A percentile compares a stretch with the other conserved stretches of the same genome.
phyloP scores from a whole-genome alignment of 2,888 invertebrate genomes.

The Onchidella celtica region DNA sequence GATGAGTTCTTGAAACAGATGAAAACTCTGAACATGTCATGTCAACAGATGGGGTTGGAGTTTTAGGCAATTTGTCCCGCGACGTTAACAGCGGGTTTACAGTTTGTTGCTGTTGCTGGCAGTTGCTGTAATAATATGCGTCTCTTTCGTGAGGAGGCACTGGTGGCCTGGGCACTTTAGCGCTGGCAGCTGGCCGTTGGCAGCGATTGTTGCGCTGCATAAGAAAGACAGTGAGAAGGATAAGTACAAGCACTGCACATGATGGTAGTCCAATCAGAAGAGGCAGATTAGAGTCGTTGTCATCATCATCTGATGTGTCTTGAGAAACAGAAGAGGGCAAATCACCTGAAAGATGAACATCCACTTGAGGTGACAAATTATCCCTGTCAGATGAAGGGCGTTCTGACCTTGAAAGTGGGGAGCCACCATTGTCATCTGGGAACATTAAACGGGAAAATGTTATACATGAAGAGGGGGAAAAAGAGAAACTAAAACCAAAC shows the following conservation, averaged over 20 bases:
- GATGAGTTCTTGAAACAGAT: conserved; percentile 71
- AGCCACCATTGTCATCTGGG: too few relatives aligned
- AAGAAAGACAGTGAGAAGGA: conserved; percentile 65
- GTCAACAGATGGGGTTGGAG: conserved; percentile 66
- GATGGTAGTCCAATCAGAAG: conserved; percentile 74
- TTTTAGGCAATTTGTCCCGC: conserved; percentile 66
- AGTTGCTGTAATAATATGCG: conserved; percentile 48
- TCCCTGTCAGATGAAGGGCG: too few relatives aligned
- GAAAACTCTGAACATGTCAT: conserved; percentile 73
- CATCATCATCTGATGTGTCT: conserved; percentile 23
- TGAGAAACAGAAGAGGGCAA: conserved; percentile 23
- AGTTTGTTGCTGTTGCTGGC: conserved; percentile 57
- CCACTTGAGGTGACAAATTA: not conserved
- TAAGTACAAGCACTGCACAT: conserved; percentile 66
- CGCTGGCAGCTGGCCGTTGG: conserved; percentile 51
- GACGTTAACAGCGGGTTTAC: conserved; percentile 55
- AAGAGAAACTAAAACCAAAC: too few relatives aligned
- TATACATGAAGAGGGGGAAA: too few relatives aligned
- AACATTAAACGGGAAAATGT: too few relatives aligned
- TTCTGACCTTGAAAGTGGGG: too few relatives aligned
- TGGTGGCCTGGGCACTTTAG: conserved; percentile 55
- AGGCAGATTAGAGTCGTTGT: conserved; percentile 65
- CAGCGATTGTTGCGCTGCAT: conserved; percentile 59
- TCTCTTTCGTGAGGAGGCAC: conserved; percentile 62
- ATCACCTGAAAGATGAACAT: not conserved